Evolutionary conservation across 2,113 vertebrate genomes (phyloP).

Genomic region (Cyanoliseus patagonus): DNA sequence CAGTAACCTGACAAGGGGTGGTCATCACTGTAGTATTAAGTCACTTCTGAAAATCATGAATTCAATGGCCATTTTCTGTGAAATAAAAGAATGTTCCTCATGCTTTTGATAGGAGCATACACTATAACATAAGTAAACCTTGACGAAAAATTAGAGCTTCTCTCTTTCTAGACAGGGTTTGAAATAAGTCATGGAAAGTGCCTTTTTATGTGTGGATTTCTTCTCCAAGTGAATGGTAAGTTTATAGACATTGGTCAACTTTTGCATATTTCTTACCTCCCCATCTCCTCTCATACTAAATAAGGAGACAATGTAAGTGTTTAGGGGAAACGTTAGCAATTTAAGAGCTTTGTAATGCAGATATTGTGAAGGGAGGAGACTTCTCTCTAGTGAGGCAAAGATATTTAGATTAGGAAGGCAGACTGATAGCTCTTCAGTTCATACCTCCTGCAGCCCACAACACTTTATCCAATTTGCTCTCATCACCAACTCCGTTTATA

Average conservation of each 20-base stretch:
- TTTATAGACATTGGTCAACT: neutral
- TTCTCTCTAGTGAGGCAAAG: neutral
- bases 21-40: neutral
- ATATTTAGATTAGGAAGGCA: slow-evolving; percentile 17
- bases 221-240: neutral
- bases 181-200: neutral
- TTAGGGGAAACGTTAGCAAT: neutral
- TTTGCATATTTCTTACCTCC: neutral
- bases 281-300: neutral
- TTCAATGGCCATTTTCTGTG: neutral
- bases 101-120: neutral
- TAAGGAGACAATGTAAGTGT: neutral
- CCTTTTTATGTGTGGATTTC: neutral
- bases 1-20: neutral
- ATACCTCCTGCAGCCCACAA: slow-evolving; percentile 12
- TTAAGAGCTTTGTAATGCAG: neutral
- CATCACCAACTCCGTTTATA: neutral
- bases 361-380: neutral
- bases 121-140: neutral
- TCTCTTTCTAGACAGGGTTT: neutral
- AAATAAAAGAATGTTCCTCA: neutral
- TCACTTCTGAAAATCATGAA: neutral
- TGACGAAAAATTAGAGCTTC: neutral
- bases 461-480: slow-evolving; percentile 22
- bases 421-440: neutral